Evolutionary conservation across 2,888 invertebrate genomes (phyloP).

Genomic region (Apomyelois bistriatella): DNA sequence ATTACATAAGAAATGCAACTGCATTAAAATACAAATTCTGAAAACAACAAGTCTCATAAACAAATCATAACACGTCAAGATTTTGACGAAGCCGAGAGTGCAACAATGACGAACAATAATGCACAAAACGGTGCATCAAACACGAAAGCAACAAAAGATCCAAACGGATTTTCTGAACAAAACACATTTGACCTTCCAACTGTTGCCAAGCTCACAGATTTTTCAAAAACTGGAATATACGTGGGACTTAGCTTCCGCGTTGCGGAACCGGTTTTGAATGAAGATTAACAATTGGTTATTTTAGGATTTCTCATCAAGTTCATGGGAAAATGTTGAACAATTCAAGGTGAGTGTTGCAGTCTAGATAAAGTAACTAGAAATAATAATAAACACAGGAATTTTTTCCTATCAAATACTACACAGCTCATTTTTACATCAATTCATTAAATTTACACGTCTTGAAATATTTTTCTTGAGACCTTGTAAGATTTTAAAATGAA

Average conservation of each 20-base stretch:
- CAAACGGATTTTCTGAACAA: slow-evolving; percentile 32
- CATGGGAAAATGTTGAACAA: slow-evolving; percentile 26
- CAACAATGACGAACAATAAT: slow-evolving; percentile 27
- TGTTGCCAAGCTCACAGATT: slow-evolving; percentile 36
- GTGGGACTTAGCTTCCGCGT: slow-evolving; percentile 63
- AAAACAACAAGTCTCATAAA: slow-evolving; percentile 6
- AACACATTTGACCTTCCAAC: slow-evolving; percentile 43
- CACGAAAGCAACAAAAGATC: slow-evolving; percentile 35
- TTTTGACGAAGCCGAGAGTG: slow-evolving; percentile 24
- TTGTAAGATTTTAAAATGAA: too few species aligned
- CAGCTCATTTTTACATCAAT: too few species aligned
- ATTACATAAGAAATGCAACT: background rate
- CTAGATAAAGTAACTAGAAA: background rate
- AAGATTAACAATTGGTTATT: slow-evolving; percentile 26
- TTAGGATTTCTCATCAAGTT: slow-evolving; percentile 30
- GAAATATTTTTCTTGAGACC: too few species aligned
- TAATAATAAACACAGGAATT: background rate
- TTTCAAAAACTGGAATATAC: slow-evolving; percentile 61
- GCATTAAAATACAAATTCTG: background rate
- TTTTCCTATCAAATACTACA: background rate
- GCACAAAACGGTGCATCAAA: slow-evolving; percentile 37
- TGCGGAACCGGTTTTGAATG: slow-evolving; percentile 51
- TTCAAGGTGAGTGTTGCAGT: slow-evolving; percentile 18
- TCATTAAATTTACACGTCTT: too few species aligned
- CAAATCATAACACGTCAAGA: slow-evolving; percentile 28